phyloP scores from a whole-genome alignment of 2,888 invertebrate genomes.

The Dynastes maya region DNA sequence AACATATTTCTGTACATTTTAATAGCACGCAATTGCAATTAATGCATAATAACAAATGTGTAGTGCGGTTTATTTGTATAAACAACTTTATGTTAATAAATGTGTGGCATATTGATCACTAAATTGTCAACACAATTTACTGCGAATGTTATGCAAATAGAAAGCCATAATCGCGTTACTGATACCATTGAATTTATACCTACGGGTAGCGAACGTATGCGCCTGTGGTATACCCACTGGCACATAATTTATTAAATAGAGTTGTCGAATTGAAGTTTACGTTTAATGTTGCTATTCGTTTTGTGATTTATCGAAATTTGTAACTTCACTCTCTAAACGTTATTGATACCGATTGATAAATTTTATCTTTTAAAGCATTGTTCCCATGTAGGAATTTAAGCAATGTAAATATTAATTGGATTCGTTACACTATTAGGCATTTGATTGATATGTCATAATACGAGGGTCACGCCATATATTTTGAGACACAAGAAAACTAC shows the following conservation, averaged over 20 bases:
- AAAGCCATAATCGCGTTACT: slow-evolving; percentile 31
- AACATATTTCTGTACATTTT: slow-evolving; percentile 4
- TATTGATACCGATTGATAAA: neutral
- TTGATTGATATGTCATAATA: too few species aligned
- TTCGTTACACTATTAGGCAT: too few species aligned
- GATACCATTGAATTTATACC: slow-evolving; percentile 22
- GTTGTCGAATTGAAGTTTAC: slow-evolving; percentile 29
- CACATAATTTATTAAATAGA: slow-evolving; percentile 29
- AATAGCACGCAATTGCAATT: slow-evolving; percentile 22
- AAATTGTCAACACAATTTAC: slow-evolving; percentile 41
- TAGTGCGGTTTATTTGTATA: slow-evolving; percentile 26
- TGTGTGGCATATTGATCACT: slow-evolving; percentile 28
- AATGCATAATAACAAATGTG: slow-evolving; percentile 19
- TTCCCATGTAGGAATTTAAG: too few species aligned
- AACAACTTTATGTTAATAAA: slow-evolving; percentile 38
- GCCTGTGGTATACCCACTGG: neutral
- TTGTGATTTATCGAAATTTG: slow-evolving; percentile 25
- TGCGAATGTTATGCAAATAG: slow-evolving; percentile 36
- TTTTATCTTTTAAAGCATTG: too few species aligned
- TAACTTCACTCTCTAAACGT: neutral
- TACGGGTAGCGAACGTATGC: slow-evolving; percentile 13
- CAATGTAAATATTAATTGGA: too few species aligned
- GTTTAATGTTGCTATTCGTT: slow-evolving; percentile 18
- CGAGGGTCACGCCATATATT: too few species aligned
- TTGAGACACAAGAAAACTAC: too few species aligned